Conservation (phyloP, 2,113 vertebrate genomes). For the Macrotus californicus region DNA sequence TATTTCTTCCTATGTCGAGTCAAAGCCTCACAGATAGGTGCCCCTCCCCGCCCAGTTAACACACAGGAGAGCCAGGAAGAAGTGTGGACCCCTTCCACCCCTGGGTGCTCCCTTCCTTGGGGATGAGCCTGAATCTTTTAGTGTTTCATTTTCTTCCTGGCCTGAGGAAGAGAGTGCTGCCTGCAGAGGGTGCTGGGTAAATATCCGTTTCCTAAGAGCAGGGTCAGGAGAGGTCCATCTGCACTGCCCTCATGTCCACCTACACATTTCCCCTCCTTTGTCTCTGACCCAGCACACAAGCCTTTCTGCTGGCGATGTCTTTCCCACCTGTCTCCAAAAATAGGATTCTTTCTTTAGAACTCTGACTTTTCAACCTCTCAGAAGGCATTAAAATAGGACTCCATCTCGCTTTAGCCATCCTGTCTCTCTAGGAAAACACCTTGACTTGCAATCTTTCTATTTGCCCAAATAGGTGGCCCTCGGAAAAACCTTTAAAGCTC, state of each 20-base stretch:
- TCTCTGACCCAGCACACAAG: background rate
- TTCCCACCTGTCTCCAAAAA: background rate
- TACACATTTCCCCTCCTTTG: background rate
- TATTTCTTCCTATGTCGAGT: background rate
- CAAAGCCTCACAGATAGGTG: background rate
- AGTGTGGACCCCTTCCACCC: background rate
- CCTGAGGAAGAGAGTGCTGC: background rate
- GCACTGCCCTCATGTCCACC: too few species aligned
- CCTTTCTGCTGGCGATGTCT: background rate
- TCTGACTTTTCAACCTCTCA: background rate
- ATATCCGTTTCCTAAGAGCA: background rate
- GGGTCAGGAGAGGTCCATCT: background rate
- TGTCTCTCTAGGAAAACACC: constrained; percentile 20
- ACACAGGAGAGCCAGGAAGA: background rate
- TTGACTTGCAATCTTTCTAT: background rate
- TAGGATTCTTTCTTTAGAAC: background rate
- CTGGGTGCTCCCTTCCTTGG: background rate
- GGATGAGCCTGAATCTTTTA: background rate
- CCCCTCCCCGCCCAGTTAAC: background rate
- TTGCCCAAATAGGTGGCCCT: background rate
- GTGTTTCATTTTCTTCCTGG: background rate
- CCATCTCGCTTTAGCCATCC: background rate
- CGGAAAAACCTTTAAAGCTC: background rate
- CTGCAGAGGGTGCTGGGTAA: too few species aligned
- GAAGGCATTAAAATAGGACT: background rate